These are phyloP conservation scores for Sphaerophoria rueppellii DNA, from an alignment of 2,888 invertebrate genomes.

Conservation along the genomic window DNA sequence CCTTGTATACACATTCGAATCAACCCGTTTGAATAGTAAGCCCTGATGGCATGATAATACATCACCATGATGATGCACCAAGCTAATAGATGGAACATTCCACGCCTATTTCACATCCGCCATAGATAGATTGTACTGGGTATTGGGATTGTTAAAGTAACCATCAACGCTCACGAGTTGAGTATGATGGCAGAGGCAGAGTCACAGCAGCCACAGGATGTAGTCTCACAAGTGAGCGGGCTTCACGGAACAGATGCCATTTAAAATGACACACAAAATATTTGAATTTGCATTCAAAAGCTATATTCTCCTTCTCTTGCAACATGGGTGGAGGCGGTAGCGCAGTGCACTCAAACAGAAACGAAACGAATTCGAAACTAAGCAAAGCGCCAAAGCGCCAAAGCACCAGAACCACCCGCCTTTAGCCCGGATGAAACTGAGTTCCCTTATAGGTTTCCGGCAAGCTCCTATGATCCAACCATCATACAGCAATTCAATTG, in stretches of 20 bases:
- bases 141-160: conserved; percentile 18
- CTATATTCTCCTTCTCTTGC: not conserved
- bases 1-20: not conserved
- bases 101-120: conserved; percentile 61
- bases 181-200: conserved; percentile 11
- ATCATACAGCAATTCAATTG: conserved; percentile 59
- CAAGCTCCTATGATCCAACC: conserved; percentile 54
- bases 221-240: conserved; percentile 72
- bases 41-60: not conserved
- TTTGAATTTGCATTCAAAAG: conserved; percentile 68
- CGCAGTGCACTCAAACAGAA: conserved; percentile 57
- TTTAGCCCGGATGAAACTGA: conserved; percentile 21
- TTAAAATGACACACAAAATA: conserved; percentile 73
- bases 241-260: conserved; percentile 69
- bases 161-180: not conserved
- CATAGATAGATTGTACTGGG: conserved; percentile 42
- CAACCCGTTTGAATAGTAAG: conserved; percentile 10
- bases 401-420: conserved; percentile 26
- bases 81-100: conserved; percentile 65
- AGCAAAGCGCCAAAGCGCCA: not conserved
- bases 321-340: conserved; percentile 5
- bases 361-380: conserved; percentile 17
- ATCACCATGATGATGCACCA: conserved; percentile 38
- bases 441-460: conserved; percentile 39
- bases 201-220: conserved; percentile 30